These are phyloP conservation scores for Erpornis zantholeuca DNA, from an alignment of 2,113 vertebrate species.

Conservation along the genomic window DNA sequence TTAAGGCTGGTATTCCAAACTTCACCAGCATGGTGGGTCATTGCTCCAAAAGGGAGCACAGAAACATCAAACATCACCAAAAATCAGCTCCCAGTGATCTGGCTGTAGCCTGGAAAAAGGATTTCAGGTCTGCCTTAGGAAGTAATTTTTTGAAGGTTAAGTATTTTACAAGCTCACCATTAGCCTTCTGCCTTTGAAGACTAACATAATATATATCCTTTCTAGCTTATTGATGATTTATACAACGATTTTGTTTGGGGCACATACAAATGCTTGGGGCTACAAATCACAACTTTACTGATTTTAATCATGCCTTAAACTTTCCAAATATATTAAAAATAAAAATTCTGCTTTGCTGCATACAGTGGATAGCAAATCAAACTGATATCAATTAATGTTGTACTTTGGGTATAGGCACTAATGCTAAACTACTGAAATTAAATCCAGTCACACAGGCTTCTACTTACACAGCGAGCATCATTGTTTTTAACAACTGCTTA, in stretches of 20 bases:
- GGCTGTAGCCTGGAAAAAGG: not conserved
- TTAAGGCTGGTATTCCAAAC: not conserved
- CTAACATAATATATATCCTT: not conserved
- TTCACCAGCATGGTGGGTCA: not conserved
- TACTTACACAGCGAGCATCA: not conserved
- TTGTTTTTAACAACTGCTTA: slow-evolving; percentile 6
- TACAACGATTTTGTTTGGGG: fast-evolving
- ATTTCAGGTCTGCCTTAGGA: not conserved
- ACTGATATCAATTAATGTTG: not conserved
- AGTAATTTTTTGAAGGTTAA: not conserved
- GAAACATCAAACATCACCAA: not conserved
- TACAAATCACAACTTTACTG: not conserved
- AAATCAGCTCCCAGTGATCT: not conserved
- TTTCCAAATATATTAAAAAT: not conserved
- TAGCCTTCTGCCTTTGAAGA: not conserved
- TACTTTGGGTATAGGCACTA: not conserved
- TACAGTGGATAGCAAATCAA: not conserved
- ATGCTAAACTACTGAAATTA: not conserved
- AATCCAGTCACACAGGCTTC: not conserved
- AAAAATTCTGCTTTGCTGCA: not conserved
- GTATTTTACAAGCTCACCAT: not conserved
- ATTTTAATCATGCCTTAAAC: not conserved
- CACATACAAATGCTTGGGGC: not conserved
- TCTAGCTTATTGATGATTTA: not conserved
- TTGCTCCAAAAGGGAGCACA: not conserved